Evolutionary conservation across 1,140 invertebrate genomes (phyloP).

Genomic region (Planococcus citri): DNA sequence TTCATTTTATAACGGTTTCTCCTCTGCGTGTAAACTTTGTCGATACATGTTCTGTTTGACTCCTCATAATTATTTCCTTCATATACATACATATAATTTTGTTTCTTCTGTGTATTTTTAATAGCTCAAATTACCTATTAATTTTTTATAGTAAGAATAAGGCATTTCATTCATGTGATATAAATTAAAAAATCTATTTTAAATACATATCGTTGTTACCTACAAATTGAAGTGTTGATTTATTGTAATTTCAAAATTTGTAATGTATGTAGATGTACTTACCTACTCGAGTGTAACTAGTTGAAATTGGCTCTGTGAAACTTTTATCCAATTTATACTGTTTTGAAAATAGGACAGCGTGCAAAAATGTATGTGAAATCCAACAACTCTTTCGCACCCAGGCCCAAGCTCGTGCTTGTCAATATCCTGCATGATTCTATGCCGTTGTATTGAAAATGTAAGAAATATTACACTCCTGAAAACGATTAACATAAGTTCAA

Average conservation of each 20-base stretch:
- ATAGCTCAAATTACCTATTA: constrained; percentile 3
- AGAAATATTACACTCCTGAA: too few relatives aligned
- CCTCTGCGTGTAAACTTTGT: background rate
- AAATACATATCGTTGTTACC: constrained; percentile 7
- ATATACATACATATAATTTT: background rate
- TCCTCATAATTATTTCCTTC: background rate
- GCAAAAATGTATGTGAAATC: too few relatives aligned
- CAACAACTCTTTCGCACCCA: too few relatives aligned
- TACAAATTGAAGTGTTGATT: background rate
- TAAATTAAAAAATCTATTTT: background rate
- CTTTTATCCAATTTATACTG: too few relatives aligned
- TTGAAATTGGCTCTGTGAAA: too few relatives aligned
- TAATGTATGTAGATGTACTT: too few relatives aligned
- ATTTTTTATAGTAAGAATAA: background rate
- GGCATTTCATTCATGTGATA: background rate
- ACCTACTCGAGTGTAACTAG: too few relatives aligned
- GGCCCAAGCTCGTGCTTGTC: too few relatives aligned
- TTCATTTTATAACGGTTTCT: background rate
- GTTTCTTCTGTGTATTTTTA: background rate
- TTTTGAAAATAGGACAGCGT: too few relatives aligned
- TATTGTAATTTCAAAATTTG: background rate
- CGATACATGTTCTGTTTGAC: background rate
- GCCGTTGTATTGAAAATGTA: too few relatives aligned
- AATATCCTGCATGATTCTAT: too few relatives aligned
- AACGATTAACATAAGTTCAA: too few relatives aligned